These are phyloP conservation scores for Anas acuta DNA, from an alignment of 2,797 vertebrate genomes.

Conservation along the genomic window DNA sequence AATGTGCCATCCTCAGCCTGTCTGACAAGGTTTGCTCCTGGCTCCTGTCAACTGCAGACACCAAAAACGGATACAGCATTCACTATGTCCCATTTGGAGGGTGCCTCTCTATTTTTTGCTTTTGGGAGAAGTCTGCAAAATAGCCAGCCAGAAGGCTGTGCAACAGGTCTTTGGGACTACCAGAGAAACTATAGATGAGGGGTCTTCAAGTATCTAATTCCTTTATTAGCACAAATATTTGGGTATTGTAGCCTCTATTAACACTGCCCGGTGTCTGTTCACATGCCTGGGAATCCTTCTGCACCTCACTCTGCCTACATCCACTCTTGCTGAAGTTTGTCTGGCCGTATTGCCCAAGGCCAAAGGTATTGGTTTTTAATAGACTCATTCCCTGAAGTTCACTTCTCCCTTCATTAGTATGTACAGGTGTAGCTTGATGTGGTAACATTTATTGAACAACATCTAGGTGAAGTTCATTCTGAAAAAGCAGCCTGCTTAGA, in stretches of 20 bases:
- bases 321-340: not conserved
- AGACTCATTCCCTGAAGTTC: not conserved
- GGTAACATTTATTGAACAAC: not conserved
- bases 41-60: rapidly evolving
- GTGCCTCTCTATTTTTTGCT: not conserved
- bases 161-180: not conserved
- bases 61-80: not conserved
- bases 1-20: rapidly evolving
- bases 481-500: not conserved
- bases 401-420: not conserved
- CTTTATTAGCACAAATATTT: not conserved
- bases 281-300: rapidly evolving
- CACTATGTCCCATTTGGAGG: not conserved
- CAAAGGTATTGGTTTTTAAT: not conserved
- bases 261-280: not conserved
- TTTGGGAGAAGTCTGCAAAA: not conserved
- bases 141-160: not conserved
- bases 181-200: not conserved
- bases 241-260: not conserved
- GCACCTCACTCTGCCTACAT: rapidly evolving
- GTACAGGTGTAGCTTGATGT: not conserved
- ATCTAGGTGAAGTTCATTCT: not conserved
- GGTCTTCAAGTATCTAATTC: not conserved
- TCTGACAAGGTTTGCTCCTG: rapidly evolving
- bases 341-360: not conserved